phyloP scores from a whole-genome alignment of 1,140 invertebrate species.

The Lucilia sericata region DNA sequence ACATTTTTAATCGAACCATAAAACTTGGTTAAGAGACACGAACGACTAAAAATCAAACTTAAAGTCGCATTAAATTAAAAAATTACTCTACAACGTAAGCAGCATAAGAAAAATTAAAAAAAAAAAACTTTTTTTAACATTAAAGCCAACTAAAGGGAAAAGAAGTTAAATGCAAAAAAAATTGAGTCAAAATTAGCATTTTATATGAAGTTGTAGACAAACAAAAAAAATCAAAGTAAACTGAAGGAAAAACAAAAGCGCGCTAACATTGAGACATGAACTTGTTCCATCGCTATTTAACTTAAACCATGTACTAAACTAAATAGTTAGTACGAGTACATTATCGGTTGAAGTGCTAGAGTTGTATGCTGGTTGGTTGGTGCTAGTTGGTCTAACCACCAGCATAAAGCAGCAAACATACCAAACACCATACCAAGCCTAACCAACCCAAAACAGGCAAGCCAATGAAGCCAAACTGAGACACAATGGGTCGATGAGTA shows the following conservation, averaged over 20 bases:
- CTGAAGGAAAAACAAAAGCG: background rate
- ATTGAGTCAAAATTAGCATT: background rate
- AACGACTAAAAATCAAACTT: background rate
- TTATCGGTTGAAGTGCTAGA: background rate
- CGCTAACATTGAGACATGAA: conserved; percentile 10
- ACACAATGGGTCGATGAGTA: too few relatives aligned
- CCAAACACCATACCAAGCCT: background rate
- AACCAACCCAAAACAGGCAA: too few relatives aligned
- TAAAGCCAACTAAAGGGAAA: too few relatives aligned
- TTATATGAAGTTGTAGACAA: background rate
- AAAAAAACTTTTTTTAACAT: background rate
- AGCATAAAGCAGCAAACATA: background rate
- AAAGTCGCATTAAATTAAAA: too few relatives aligned
- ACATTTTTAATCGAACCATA: background rate
- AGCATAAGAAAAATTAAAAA: background rate
- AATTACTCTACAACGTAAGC: too few relatives aligned
- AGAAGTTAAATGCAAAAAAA: too few relatives aligned
- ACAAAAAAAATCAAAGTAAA: background rate
- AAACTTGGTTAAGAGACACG: conserved; percentile 8
- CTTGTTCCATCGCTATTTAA: background rate
- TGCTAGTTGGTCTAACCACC: background rate
- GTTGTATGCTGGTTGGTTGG: background rate
- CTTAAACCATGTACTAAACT: background rate
- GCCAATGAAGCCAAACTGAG: too few relatives aligned
- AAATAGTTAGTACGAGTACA: background rate